A percentile compares a stretch with the other conserved stretches of the same genome.
phyloP scores from a whole-genome alignment of 2,888 invertebrate genomes.

The Pemphredon lugubris region DNA sequence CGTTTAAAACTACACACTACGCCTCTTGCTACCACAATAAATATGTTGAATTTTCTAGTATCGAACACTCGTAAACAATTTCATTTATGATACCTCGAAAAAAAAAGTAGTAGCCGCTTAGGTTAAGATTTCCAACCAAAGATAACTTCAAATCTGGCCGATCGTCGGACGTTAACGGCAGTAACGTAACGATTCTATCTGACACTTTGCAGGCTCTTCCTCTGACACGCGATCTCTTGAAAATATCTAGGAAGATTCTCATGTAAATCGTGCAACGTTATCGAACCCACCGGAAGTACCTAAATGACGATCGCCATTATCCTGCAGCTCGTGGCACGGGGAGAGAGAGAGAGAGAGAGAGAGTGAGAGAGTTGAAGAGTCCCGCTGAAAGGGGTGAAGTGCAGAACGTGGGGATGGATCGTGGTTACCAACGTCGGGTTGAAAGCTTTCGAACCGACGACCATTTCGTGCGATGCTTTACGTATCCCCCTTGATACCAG shows the following conservation, averaged over 20 bases:
- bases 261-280: constrained; percentile 58
- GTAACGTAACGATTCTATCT: too few relatives aligned
- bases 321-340: constrained; percentile 28
- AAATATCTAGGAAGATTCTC: constrained; percentile 52
- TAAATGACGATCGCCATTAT: constrained; percentile 68
- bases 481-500: constrained; percentile 50
- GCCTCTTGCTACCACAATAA: too few relatives aligned
- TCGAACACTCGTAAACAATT: too few relatives aligned
- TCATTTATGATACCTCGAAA: too few relatives aligned
- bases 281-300: constrained; percentile 59
- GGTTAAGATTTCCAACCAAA: too few relatives aligned
- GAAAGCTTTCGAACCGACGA: constrained; percentile 61
- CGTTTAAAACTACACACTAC: too few relatives aligned
- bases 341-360: too few relatives aligned
- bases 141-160: too few relatives aligned
- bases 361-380: constrained; percentile 34
- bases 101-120: too few relatives aligned
- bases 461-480: constrained; percentile 54
- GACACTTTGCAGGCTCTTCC: neutral
- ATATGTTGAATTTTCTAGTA: too few relatives aligned
- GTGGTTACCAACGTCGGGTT: constrained; percentile 45
- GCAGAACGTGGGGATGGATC: constrained; percentile 36
- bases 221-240: constrained; percentile 19
- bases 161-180: too few relatives aligned
- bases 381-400: constrained; percentile 25